Base-by-base conservation (phyloP, 2,113 vertebrate genomes). In the Camelus bactrianus region DNA sequence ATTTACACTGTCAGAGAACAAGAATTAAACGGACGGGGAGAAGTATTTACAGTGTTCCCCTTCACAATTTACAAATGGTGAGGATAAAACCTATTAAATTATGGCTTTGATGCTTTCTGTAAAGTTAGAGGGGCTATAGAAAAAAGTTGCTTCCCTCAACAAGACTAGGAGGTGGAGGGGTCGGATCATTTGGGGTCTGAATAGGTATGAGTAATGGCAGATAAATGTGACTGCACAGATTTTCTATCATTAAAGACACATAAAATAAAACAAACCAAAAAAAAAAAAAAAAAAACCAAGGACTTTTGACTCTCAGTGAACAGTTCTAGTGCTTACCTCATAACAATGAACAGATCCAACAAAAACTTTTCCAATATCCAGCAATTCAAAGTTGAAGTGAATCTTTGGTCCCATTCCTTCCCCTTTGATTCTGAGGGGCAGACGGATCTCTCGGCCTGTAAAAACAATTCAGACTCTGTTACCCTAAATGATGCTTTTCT, bases 381-480 rank as follows among this genome's bases (percentile, higher is more conserved):
- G 97, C 26, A 98, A 67, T 14, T 98, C 94, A 69, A 98, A 98
- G 97, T 86, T 99, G 97, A 99, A 98, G 62, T 96, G 46, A 38
- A 99, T 96, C 80, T 97, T 96, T 35, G 99, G 99, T 12, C 99
- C 99, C 2, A 99, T n/a, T 30, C 99, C 99, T 97, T 99, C 98
- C 0, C 98, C 99, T 94, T 94, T 98, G 96, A 99, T 91, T 11
- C 88, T 64, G 84, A 99, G 98, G 9, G 99, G 99, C 69, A 99
- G 97, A 8, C 98, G 98, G 32, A 97, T 98, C 94, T 99, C 98
- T 73, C 98, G 95, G 17, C 99, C 99, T 99, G 58, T 5, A 77
- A 42, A 93, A 94, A 97, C 26, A 90, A 88, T 26, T 65, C 17
- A 69, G 24, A 94, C 19, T 64, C 96, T 87, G 96, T 85, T 35